These are phyloP conservation scores for Argyra leucocephala DNA, from an alignment of 2,888 invertebrate genomes.

Conservation along the genomic window DNA sequence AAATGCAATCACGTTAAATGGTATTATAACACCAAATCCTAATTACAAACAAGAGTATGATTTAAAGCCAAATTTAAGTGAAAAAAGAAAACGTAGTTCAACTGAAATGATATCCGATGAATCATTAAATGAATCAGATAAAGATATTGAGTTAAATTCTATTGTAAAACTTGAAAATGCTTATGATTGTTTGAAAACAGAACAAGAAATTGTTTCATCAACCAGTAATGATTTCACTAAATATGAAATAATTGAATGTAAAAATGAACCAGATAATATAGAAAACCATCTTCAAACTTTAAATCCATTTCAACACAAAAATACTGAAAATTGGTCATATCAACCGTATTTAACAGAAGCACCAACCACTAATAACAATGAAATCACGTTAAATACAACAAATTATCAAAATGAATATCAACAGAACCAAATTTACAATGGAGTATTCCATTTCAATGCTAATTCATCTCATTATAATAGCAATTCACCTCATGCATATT, in stretches of 20 bases:
- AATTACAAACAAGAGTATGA: conserved; percentile 76
- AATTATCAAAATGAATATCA: background rate
- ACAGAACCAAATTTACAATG: background rate
- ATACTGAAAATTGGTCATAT: background rate
- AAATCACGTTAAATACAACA: background rate
- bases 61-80: conserved; percentile 51
- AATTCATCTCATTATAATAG: background rate
- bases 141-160: conserved; percentile 45
- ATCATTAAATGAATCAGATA: conserved; percentile 50
- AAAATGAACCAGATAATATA: background rate
- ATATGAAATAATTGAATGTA: background rate
- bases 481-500: too few relatives aligned
- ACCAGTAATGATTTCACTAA: background rate
- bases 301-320: background rate
- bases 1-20: conserved; percentile 79
- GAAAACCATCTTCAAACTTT: background rate
- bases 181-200: too few relatives aligned
- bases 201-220: background rate
- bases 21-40: conserved; percentile 75
- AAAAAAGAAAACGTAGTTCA: conserved; percentile 30
- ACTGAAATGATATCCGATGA: conserved; percentile 43
- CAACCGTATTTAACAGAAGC: background rate
- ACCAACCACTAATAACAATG: background rate
- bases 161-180: background rate
- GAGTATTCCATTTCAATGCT: background rate